These are phyloP conservation scores for Chloroclysta siterata DNA, from an alignment of 2,888 invertebrate genomes.

Conservation along the genomic window DNA sequence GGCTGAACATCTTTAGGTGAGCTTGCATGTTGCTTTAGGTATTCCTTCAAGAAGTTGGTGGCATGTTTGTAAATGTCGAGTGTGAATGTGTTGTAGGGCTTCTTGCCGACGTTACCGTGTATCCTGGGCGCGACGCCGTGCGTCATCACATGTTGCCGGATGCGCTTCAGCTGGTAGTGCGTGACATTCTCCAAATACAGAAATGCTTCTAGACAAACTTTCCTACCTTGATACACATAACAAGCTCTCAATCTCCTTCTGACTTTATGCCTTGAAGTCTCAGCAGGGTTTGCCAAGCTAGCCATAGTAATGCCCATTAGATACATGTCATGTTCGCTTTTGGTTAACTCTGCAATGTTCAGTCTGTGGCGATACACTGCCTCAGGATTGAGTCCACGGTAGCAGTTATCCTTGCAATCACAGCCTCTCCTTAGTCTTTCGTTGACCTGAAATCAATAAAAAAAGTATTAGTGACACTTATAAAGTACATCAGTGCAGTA, in stretches of 20 bases:
- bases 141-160: constrained; percentile 91
- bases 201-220: constrained; percentile 91
- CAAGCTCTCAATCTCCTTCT: constrained; percentile 89
- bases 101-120: constrained; percentile 92
- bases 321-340: constrained; percentile 93
- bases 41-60: constrained; percentile 90
- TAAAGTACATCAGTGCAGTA: too few species aligned
- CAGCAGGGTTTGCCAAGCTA: constrained; percentile 90
- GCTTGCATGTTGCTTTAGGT: constrained; percentile 87
- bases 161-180: constrained; percentile 91
- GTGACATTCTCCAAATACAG: constrained; percentile 92
- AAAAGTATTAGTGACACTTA: neutral
- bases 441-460: constrained; percentile 83
- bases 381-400: constrained; percentile 89
- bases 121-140: constrained; percentile 91
- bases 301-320: constrained; percentile 94
- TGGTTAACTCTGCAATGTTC: constrained; percentile 91
- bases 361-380: constrained; percentile 90
- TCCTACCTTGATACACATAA: constrained; percentile 91
- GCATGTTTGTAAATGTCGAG: constrained; percentile 91
- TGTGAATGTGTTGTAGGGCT: constrained; percentile 92
- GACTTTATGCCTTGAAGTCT: constrained; percentile 89
- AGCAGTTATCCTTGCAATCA: constrained; percentile 92
- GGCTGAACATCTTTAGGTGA: constrained; percentile 81
- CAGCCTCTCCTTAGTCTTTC: constrained; percentile 89